Conservation (phyloP, 2,797 vertebrate genomes). For the Silurus lanzhouensis region DNA sequence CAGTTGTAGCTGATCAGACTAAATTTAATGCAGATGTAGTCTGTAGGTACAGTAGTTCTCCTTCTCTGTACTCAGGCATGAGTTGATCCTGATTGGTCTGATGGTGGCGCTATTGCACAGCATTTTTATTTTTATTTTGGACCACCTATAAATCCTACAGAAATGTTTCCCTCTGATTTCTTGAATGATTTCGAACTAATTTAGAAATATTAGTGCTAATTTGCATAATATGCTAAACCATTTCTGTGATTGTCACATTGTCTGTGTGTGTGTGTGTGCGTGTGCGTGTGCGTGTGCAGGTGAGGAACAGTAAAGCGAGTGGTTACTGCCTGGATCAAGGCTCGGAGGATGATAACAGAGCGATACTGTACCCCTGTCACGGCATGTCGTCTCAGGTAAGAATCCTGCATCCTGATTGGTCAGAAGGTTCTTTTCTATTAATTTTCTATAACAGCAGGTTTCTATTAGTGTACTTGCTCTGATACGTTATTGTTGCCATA, state of each 20-base stretch:
- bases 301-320: constrained; percentile 95
- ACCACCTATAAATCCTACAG: neutral
- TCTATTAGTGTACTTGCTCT: neutral
- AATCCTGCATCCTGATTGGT: neutral
- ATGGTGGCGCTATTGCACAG: neutral
- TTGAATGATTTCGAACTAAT: neutral
- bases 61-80: neutral
- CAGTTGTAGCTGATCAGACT: neutral
- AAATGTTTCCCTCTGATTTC: neutral
- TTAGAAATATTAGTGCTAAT: neutral
- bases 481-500: neutral
- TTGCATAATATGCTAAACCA: neutral
- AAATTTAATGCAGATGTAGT: neutral
- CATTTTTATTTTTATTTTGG: neutral
- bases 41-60: neutral
- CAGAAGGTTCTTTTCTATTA: neutral
- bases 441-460: neutral
- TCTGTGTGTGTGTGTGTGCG: too few relatives aligned
- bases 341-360: constrained; percentile 92
- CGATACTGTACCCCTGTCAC: constrained; percentile 95
- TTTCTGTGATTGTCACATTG: too few relatives aligned
- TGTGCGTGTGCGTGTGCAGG: constrained; percentile 68
- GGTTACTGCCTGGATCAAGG: constrained; percentile 98
- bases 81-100: neutral
- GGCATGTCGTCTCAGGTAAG: constrained; percentile 98